phyloP scores from a whole-genome alignment of 2,797 vertebrate genomes.

The Darevskia mixta region DNA sequence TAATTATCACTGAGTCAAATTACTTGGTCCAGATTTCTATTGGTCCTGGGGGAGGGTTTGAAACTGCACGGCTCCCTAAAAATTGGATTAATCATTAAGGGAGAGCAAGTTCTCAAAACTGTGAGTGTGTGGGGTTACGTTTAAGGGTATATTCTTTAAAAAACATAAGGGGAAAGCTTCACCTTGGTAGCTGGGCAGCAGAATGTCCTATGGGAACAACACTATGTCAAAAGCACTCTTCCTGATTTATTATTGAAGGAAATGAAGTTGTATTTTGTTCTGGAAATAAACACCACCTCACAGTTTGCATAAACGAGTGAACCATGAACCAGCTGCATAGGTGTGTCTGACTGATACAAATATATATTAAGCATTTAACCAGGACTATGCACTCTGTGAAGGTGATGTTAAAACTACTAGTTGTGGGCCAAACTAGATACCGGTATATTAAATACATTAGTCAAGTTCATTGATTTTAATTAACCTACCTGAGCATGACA shows the following conservation, averaged over 20 bases:
- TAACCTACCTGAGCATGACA: too few species aligned
- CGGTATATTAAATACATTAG: too few species aligned
- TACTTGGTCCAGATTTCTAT: too few species aligned
- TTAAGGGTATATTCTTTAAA: too few species aligned
- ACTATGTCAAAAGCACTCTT: not conserved
- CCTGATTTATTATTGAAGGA: not conserved
- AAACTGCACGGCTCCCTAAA: too few species aligned
- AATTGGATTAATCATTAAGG: too few species aligned
- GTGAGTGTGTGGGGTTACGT: too few species aligned
- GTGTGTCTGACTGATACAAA: not conserved
- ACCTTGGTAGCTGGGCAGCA: not conserved
- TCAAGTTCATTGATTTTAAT: too few species aligned
- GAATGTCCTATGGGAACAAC: too few species aligned
- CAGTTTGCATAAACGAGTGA: not conserved
- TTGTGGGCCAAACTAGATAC: not conserved
- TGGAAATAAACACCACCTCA: not conserved
- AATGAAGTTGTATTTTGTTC: not conserved
- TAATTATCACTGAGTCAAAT: not conserved
- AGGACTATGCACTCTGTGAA: not conserved
- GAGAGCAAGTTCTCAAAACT: too few species aligned
- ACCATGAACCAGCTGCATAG: not conserved
- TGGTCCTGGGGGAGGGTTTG: too few species aligned
- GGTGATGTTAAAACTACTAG: not conserved
- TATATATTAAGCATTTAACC: not conserved
- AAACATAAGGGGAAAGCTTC: too few species aligned